Evolutionary conservation across 2,888 invertebrate species (phyloP), one percentile per base, ranked within the genome.

Genomic region (Parnassius apollo): DNA sequence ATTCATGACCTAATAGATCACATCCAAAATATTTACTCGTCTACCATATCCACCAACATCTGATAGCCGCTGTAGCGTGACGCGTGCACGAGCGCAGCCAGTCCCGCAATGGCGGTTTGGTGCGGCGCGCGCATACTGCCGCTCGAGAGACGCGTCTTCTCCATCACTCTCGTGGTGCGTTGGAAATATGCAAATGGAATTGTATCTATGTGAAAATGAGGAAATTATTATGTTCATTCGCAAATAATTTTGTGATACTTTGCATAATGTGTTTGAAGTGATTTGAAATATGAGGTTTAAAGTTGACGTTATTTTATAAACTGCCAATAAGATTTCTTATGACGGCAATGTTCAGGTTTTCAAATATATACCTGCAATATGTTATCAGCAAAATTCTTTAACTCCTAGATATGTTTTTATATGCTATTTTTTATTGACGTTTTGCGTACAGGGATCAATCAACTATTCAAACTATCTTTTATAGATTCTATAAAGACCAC

Each of bases 101-200:
- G 88, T 90, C 80, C 88, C 83, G 88, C 85, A 70, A 91, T 91
- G 91, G 88, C 91, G 78, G 91, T 91, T 77, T 91, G 91, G 91
- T 91, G 91, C 83, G 91, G 91, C 77, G 91, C 91, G 80, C 91
- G 91, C 78, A 83, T 91, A 62, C 78, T 85, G 73, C 91, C 91
- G 73, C 82, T 91, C 65, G 85, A 91, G 71, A 81, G 91, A 65
- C 84, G 91, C 70, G 89, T 91, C 66, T 91, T 90, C 77, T 89
- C 90, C 69, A 81, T 91, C 72, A 91, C 88, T 25, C 76, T 91
- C 55, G 91, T 91, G 91, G 91, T 91, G 78, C 72, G 88, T 89
- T 75, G 35, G 45, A 51, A 13, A 45, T 52, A 57, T 61, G 51
- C n/a, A 44, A 50, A 56, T 61, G 25, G 25, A 35, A 35, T 35